These are phyloP conservation scores for Pardalotus punctatus DNA, from an alignment of 2,113 vertebrate species.

Conservation along the genomic window DNA sequence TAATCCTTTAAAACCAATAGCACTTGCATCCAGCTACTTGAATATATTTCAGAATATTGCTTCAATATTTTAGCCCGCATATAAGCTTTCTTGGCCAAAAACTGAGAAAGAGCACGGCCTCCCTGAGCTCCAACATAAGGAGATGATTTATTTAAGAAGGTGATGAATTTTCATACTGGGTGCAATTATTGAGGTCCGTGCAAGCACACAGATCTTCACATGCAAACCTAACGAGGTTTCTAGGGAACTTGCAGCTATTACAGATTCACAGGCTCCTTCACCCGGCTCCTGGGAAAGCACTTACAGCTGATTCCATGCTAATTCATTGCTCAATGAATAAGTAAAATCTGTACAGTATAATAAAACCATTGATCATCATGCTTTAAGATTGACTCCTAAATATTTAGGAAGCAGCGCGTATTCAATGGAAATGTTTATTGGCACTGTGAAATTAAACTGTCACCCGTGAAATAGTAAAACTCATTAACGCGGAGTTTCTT, in stretches of 20 bases:
- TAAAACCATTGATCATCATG: constrained; percentile 50
- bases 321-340: constrained; percentile 58
- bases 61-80: neutral
- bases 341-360: constrained; percentile 55
- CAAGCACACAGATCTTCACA: neutral
- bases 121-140: neutral
- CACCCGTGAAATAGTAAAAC: constrained; percentile 69
- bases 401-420: constrained; percentile 60
- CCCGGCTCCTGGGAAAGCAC: constrained; percentile 19
- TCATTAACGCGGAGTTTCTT: constrained; percentile 67
- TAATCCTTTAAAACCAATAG: neutral
- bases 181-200: neutral
- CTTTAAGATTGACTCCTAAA: constrained; percentile 57
- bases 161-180: constrained; percentile 24
- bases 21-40: neutral
- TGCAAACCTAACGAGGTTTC: neutral
- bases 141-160: constrained; percentile 31
- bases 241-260: constrained; percentile 14
- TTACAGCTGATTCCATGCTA: constrained; percentile 33
- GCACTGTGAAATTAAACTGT: constrained; percentile 67
- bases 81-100: neutral
- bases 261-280: constrained; percentile 9
- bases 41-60: neutral
- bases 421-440: constrained; percentile 62
- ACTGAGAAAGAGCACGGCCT: neutral